Conservation (phyloP, 2,797 vertebrate species). For the Hypotaenidia okinawae region DNA sequence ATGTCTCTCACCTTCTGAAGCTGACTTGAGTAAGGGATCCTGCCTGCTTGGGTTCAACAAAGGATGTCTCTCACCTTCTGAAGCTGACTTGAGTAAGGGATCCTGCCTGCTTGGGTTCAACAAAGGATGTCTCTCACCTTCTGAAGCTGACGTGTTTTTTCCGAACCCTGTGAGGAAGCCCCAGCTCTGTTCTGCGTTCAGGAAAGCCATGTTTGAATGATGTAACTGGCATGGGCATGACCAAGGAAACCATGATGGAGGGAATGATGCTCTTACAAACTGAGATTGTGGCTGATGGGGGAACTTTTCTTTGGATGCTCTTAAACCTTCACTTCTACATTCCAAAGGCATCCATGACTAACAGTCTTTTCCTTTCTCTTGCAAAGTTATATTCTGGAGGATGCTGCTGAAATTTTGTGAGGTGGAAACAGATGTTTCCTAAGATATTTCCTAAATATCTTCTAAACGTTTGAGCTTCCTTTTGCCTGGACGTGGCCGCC, state of each 20-base stretch:
- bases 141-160: background rate
- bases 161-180: background rate
- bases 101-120: too few species aligned
- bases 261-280: background rate
- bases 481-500: background rate
- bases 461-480: background rate
- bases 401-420: conserved; percentile 7
- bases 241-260: background rate
- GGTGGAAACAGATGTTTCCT: background rate
- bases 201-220: background rate
- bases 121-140: too few species aligned
- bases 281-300: background rate
- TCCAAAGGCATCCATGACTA: conserved; percentile 18
- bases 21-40: too few species aligned
- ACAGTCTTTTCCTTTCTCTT: background rate
- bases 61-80: too few species aligned
- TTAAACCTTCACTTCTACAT: conserved; percentile 20
- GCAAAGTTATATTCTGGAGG: background rate
- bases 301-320: background rate
- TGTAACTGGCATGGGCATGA: rapidly evolving
- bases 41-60: too few species aligned
- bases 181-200: background rate
- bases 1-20: too few species aligned
- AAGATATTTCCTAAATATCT: too few species aligned
- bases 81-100: too few species aligned